Conservation (phyloP, 2,888 invertebrate genomes). For the Melanotus villosus region DNA sequence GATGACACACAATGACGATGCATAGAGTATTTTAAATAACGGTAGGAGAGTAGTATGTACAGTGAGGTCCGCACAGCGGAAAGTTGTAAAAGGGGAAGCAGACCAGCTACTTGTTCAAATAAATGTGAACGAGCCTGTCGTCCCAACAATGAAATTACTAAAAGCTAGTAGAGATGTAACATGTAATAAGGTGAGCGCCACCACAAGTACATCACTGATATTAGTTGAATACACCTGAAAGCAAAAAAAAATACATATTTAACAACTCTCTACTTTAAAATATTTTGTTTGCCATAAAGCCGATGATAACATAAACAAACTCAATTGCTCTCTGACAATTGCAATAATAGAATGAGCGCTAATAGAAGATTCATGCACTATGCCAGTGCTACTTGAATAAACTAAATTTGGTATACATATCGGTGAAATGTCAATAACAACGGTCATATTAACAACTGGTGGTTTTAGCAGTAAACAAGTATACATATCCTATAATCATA, state of each 20-base stretch:
- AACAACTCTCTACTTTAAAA: background rate
- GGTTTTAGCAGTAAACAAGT: no score
- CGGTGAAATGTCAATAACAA: no score
- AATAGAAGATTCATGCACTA: no score
- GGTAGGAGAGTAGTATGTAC: conserved; percentile 61
- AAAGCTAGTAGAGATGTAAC: conserved; percentile 63
- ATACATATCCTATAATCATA: no score
- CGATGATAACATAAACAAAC: no score
- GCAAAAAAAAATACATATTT: background rate
- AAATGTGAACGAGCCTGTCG: conserved; percentile 67
- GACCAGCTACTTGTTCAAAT: conserved; percentile 68
- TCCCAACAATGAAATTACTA: conserved; percentile 62
- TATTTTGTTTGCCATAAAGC: no score
- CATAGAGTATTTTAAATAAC: conserved; percentile 39
- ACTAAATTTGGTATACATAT: no score
- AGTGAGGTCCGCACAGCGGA: conserved; percentile 63
- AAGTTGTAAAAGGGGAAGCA: conserved; percentile 63
- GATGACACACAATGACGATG: conserved; percentile 42
- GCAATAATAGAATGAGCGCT: no score
- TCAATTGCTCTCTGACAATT: no score
- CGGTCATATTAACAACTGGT: no score
- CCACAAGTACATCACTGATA: conserved; percentile 59
- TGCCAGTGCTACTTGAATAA: no score
- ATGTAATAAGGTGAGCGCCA: conserved; percentile 65
- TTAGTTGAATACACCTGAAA: conserved; percentile 59